These are phyloP conservation scores for Lamproptera curius DNA, from an alignment of 2,888 invertebrate genomes.

Conservation along the genomic window DNA sequence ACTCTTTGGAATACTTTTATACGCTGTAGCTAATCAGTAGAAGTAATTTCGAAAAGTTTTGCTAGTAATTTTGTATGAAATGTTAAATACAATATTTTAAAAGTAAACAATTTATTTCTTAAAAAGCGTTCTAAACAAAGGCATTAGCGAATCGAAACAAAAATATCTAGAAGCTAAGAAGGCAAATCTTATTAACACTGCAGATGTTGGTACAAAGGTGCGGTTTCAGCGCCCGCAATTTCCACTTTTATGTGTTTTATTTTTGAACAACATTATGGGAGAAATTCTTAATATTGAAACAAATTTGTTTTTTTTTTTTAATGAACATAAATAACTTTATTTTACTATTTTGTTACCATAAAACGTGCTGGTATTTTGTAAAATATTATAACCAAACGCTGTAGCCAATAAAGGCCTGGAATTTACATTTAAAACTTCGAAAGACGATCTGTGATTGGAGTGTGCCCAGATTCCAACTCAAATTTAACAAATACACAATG, in stretches of 20 bases:
- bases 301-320: neutral
- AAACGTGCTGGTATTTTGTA: neutral
- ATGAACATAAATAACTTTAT: neutral
- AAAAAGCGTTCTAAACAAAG: no score
- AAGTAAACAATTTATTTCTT: no score
- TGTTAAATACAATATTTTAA: neutral
- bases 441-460: no score
- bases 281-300: neutral
- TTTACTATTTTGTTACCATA: neutral
- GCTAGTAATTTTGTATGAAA: neutral
- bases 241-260: neutral
- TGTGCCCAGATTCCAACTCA: no score
- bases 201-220: constrained; percentile 5
- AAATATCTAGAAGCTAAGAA: neutral
- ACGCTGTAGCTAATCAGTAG: neutral
- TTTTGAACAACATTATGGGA: neutral
- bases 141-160: no score
- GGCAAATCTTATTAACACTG: constrained; percentile 8
- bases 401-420: neutral
- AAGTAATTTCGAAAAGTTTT: neutral
- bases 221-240: neutral
- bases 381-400: neutral
- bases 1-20: neutral
- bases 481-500: no score
- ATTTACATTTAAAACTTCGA: no score